Evolutionary conservation across 2,888 invertebrate species (phyloP), one percentile per base, ranked within the genome.

Genomic region (Brenthis ino): DNA sequence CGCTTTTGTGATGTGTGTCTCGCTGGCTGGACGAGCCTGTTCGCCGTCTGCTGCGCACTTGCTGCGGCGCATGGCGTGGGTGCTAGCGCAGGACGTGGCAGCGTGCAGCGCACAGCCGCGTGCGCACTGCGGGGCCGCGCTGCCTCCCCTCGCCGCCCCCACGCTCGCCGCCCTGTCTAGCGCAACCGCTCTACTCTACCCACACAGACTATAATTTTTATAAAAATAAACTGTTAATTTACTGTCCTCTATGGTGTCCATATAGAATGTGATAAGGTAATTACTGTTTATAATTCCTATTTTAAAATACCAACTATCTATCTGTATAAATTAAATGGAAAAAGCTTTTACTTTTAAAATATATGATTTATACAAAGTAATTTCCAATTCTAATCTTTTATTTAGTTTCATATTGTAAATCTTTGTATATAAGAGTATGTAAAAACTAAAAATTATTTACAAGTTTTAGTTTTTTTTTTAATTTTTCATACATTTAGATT

Each of bases 71-170:
- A 88, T 93, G 85, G 90, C 92, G 1, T 89, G 89, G 86, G 87
- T 93, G 13, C 81, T 92, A 11, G 88, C 92, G 0, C 91, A 91
- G 66, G 91, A 93, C 71, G 86, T 91, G 3, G 91, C 88, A 0
- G 85, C 87, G 0, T 92, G 92, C 79, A 80, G 78, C 55, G 83
- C 83, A n/a, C 88, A 87, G 37, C 85, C 87, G 0, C 77, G 82
- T 0, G 82, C 87, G 0, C 81, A 85, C 74, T 92, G 91, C 78
- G 72, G 86, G 0, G 88, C 91, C 0, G 74, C 87, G 0, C 76
- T 70, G 51, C 47, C 63, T 3, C 68, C 80, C 0, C 51, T 81
- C 58, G 71, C 85, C 1, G 79, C 87, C 0, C 84, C 88, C 0
- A 37, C 89, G 0, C 82, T 91, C 1, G 86, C 87, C 1, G 83